phyloP scores from a whole-genome alignment of 2,113 vertebrate species.

The Poeciliopsis prolifica region DNA sequence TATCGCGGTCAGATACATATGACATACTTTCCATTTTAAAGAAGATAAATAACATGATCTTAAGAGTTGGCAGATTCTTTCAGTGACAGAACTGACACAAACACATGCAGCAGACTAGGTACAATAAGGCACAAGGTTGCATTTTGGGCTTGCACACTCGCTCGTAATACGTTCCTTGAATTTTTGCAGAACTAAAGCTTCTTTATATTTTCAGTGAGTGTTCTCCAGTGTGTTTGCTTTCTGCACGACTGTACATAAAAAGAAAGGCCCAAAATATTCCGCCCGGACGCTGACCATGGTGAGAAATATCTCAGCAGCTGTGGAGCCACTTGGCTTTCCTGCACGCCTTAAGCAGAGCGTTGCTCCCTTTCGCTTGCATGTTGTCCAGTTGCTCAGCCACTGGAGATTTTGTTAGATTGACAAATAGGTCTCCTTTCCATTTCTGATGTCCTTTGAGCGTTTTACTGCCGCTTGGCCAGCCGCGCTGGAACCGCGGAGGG shows the following conservation, averaged over 20 bases:
- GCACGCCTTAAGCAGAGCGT: slow-evolving; percentile 8
- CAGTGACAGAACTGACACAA: no score
- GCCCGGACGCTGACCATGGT: slow-evolving; percentile 8
- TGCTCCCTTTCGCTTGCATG: slow-evolving; percentile 24
- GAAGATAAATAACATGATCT: no score
- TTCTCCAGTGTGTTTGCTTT: neutral
- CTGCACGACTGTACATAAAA: slow-evolving; percentile 16
- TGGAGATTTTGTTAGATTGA: slow-evolving; percentile 56
- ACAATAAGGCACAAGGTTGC: slow-evolving; percentile 4
- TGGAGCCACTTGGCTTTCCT: slow-evolving; percentile 44
- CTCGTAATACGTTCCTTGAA: slow-evolving; percentile 4
- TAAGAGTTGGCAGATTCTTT: no score
- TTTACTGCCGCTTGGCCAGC: slow-evolving; percentile 77
- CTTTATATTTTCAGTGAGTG: neutral
- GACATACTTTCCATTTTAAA: no score
- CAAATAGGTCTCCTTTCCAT: slow-evolving; percentile 64
- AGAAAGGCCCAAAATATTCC: slow-evolving; percentile 26
- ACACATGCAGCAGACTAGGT: no score
- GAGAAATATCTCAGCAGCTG: slow-evolving; percentile 17
- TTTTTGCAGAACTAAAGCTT: slow-evolving; percentile 41
- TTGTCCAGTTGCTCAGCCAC: slow-evolving; percentile 52
- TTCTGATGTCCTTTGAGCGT: slow-evolving; percentile 74
- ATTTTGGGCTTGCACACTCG: slow-evolving; percentile 43
- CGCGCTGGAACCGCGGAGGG: slow-evolving; percentile 74
- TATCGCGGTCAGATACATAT: no score